Percentiles rank a stretch among this genome's conserved stretches.
Conservation (phyloP, 2,797 vertebrate genomes). For the Merluccius polli region DNA sequence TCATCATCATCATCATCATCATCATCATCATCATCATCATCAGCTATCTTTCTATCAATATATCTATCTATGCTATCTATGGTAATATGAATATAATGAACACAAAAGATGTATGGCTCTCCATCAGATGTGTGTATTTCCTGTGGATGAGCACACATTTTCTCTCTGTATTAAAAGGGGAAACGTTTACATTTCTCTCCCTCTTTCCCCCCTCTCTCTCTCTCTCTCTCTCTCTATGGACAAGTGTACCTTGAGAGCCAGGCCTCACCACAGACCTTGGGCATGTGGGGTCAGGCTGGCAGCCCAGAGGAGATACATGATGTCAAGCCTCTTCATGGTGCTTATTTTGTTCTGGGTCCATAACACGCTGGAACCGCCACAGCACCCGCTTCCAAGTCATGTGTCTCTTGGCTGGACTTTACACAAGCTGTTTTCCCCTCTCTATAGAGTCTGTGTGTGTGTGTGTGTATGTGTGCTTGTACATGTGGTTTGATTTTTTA, state of each 20-base stretch:
- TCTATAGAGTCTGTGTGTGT: not conserved
- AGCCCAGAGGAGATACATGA: constrained; percentile 55
- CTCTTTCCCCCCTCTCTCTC: not conserved
- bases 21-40: no score
- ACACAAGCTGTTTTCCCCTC: constrained; percentile 56
- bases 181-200: not conserved
- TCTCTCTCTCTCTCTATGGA: not conserved
- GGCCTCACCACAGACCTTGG: constrained; percentile 11
- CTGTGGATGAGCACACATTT: not conserved
- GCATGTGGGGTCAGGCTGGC: constrained; percentile 17
- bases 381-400: constrained; percentile 37
- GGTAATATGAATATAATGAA: not conserved
- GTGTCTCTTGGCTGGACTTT: constrained; percentile 63
- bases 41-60: not conserved
- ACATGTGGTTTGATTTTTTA: not conserved
- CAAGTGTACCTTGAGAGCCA: not conserved
- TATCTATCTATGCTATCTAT: not conserved
- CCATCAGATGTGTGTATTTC: not conserved
- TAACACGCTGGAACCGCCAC: constrained; percentile 58
- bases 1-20: no score
- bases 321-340: constrained; percentile 67
- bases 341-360: constrained; percentile 60
- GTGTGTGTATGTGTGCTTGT: not conserved
- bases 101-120: not conserved
- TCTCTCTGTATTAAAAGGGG: not conserved